A percentile compares a stretch with the other conserved stretches of the same genome.
These are phyloP conservation scores for Diplolepis rosae DNA, from an alignment of 2,888 invertebrate genomes.

Conservation along the genomic window DNA sequence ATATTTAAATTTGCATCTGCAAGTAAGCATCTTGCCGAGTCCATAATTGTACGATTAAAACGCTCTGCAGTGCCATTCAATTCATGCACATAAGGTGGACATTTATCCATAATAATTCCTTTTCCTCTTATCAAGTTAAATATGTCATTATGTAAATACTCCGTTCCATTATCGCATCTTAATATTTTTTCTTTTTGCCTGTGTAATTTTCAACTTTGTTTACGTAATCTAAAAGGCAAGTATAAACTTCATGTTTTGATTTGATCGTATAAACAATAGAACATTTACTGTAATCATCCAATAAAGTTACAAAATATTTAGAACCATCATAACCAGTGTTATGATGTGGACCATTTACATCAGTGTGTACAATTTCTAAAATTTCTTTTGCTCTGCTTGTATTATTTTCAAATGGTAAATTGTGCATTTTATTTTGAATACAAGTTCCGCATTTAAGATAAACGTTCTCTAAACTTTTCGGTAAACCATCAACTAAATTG, in stretches of 20 bases:
- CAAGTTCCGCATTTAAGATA: slow-evolving; percentile 31
- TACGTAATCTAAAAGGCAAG: slow-evolving; percentile 23
- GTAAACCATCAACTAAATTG: slow-evolving; percentile 14
- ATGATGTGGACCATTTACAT: slow-evolving; percentile 35
- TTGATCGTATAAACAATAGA: background rate
- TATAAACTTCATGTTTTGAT: background rate
- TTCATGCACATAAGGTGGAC: too few relatives aligned
- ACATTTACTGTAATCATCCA: slow-evolving; percentile 26
- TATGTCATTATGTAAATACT: slow-evolving; percentile 20
- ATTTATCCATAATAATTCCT: background rate
- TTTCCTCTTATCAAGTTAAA: background rate
- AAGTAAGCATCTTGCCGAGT: too few relatives aligned
- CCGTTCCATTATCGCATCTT: slow-evolving; percentile 19
- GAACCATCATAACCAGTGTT: background rate
- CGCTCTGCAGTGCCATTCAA: background rate
- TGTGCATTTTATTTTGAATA: slow-evolving; percentile 40
- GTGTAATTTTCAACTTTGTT: slow-evolving; percentile 23
- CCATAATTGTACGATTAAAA: slow-evolving; percentile 4
- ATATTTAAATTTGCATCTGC: background rate
- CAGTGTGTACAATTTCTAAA: slow-evolving; percentile 13
- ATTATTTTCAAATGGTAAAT: slow-evolving; percentile 12
- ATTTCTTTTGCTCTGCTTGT: too few relatives aligned
- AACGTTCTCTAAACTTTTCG: background rate
- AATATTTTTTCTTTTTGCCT: slow-evolving; percentile 19
- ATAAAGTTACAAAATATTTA: background rate